These are phyloP conservation scores for Epizoanthus scotinus DNA, from an alignment of 92 coral and sea anemone species.

Conservation along the genomic window DNA sequence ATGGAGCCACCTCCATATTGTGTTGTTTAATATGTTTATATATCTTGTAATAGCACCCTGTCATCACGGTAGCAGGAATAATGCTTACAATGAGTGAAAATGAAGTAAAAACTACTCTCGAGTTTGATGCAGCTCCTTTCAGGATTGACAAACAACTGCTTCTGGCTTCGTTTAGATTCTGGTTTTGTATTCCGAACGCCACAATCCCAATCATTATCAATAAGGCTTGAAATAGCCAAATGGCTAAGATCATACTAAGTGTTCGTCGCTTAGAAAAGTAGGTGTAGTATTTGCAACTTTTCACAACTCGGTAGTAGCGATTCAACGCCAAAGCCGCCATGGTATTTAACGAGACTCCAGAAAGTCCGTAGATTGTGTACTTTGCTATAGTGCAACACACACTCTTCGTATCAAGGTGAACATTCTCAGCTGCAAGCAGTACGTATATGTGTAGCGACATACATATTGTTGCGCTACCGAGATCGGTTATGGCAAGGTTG, in stretches of 20 bases:
- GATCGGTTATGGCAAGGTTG: constrained; percentile 10
- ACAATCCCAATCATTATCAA: neutral
- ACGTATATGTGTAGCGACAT: constrained; percentile 9
- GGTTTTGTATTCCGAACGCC: neutral
- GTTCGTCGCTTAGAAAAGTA: constrained; percentile 6
- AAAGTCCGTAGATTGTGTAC: neutral
- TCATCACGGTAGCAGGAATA: neutral
- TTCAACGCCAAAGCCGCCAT: constrained; percentile 11
- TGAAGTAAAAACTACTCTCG: neutral
- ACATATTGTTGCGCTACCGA: constrained; percentile 2
- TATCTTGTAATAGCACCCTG: neutral
- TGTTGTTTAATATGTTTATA: neutral
- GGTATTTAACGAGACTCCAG: neutral
- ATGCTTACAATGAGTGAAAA: neutral
- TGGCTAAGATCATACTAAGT: neutral
- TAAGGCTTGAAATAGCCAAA: constrained; percentile 4
- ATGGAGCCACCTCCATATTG: neutral
- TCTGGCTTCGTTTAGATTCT: no score
- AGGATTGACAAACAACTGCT: constrained; percentile 7
- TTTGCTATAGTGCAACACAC: neutral
- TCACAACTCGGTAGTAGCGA: constrained; percentile 9
- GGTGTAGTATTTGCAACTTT: neutral
- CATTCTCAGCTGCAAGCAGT: neutral
- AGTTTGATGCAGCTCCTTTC: neutral
- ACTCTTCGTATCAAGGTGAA: neutral